Percentiles rank a stretch among this genome's conserved stretches.
These are phyloP conservation scores for Calliopsis andreniformis DNA, from an alignment of 1,140 invertebrate species.

Conservation along the genomic window DNA sequence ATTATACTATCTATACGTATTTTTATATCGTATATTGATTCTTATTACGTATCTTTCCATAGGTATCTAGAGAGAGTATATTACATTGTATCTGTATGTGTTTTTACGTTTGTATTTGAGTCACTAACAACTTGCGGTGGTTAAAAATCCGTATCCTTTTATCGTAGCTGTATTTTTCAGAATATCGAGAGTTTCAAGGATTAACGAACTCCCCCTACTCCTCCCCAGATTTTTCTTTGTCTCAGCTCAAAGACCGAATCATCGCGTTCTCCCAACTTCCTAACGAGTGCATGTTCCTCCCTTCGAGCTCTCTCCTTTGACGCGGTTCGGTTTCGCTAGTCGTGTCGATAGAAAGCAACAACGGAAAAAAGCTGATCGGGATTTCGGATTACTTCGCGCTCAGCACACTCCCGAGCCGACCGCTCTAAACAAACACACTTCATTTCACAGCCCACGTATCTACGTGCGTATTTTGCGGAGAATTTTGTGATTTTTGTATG, in stretches of 20 bases:
- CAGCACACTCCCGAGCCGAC: not conserved
- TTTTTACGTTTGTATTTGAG: constrained; percentile 33
- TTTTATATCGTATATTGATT: constrained; percentile 44
- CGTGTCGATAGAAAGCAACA: not conserved
- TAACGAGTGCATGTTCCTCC: constrained; percentile 42
- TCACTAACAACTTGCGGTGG: constrained; percentile 37
- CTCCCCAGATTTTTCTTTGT: constrained; percentile 23
- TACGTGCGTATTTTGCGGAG: constrained; percentile 53
- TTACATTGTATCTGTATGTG: constrained; percentile 50
- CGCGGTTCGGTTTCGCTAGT: not conserved
- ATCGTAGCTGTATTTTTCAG: constrained; percentile 31
- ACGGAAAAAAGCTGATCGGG: constrained; percentile 4
- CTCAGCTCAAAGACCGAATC: constrained; percentile 8
- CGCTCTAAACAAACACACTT: constrained; percentile 14
- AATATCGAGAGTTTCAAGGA: constrained; percentile 40
- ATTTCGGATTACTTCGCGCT: constrained; percentile 6
- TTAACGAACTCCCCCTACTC: constrained; percentile 17
- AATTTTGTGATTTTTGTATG: constrained; percentile 69
- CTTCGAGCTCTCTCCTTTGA: constrained; percentile 35
- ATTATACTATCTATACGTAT: constrained; percentile 16
- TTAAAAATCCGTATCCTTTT: constrained; percentile 26
- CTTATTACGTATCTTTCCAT: constrained; percentile 45
- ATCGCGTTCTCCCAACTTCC: constrained; percentile 21
- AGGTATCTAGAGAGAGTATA: constrained; percentile 51
- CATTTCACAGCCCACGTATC: constrained; percentile 26